Evolutionary conservation across 1,140 invertebrate genomes (phyloP).

Genomic region (Aphaenogaster rudis): DNA sequence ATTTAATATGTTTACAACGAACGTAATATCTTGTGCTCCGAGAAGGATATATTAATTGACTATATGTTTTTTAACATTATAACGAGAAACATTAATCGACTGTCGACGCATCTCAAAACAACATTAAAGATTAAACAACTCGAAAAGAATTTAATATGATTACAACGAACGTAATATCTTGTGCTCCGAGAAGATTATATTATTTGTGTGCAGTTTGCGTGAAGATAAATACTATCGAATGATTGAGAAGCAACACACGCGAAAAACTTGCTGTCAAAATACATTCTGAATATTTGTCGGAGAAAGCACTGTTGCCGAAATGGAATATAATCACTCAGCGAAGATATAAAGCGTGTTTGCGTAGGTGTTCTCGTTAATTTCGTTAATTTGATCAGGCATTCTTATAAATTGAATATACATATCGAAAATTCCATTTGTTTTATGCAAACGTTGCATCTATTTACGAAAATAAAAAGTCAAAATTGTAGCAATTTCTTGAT

Average conservation of each 20-base stretch:
- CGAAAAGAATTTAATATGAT: not conserved
- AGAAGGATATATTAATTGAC: not conserved
- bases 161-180: not conserved
- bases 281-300: slow-evolving; percentile 3
- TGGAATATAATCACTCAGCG: not conserved
- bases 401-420: slow-evolving; percentile 16
- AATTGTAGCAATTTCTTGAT: not conserved
- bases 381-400: not conserved
- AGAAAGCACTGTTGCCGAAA: not conserved
- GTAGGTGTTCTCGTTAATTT: slow-evolving; percentile 5
- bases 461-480: not conserved
- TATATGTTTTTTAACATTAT: not conserved
- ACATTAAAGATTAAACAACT: not conserved
- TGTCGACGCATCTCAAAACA: not conserved
- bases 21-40: too few species aligned
- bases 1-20: too few species aligned
- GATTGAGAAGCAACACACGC: not conserved
- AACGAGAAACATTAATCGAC: too few species aligned
- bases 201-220: not conserved
- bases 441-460: not conserved
- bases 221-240: not conserved
- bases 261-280: not conserved
- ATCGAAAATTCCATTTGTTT: not conserved
- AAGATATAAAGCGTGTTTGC: slow-evolving; percentile 5
- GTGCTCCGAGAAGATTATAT: not conserved